phyloP scores from a whole-genome alignment of 2,113 vertebrate genomes.

The Tringa solitaria region DNA sequence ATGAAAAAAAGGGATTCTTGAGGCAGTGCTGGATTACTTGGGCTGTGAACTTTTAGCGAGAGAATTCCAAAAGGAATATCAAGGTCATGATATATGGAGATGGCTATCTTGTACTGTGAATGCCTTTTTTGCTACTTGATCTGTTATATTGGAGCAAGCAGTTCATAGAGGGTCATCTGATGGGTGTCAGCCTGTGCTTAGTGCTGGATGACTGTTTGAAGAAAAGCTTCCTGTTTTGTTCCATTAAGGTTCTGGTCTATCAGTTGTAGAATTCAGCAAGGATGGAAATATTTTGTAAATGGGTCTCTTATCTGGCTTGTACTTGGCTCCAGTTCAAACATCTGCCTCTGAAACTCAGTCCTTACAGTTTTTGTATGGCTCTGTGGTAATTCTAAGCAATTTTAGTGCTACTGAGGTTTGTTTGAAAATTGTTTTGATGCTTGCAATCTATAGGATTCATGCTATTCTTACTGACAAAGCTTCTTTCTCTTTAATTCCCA shows the following conservation, averaged over 20 bases:
- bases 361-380: neutral
- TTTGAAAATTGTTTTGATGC: neutral
- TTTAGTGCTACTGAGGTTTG: neutral
- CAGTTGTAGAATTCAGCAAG: neutral
- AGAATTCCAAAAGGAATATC: neutral
- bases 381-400: neutral
- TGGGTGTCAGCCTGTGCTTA: slow-evolving; percentile 21
- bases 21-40: neutral
- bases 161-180: neutral
- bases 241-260: neutral
- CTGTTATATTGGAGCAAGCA: neutral
- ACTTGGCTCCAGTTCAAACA: slow-evolving; percentile 3
- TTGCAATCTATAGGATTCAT: neutral
- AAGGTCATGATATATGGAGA: neutral
- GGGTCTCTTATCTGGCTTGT: slow-evolving; percentile 18
- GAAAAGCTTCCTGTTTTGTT: slow-evolving; percentile 47
- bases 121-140: neutral
- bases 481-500: neutral
- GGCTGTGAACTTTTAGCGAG: neutral
- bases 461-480: neutral
- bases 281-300: slow-evolving; percentile 27
- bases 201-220: neutral
- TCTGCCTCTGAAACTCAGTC: neutral
- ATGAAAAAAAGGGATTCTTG: neutral
- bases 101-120: neutral